These are phyloP conservation scores for Flabesymbios commensalis DNA, from an alignment of 2,888 invertebrate genomes.

Conservation along the genomic window DNA sequence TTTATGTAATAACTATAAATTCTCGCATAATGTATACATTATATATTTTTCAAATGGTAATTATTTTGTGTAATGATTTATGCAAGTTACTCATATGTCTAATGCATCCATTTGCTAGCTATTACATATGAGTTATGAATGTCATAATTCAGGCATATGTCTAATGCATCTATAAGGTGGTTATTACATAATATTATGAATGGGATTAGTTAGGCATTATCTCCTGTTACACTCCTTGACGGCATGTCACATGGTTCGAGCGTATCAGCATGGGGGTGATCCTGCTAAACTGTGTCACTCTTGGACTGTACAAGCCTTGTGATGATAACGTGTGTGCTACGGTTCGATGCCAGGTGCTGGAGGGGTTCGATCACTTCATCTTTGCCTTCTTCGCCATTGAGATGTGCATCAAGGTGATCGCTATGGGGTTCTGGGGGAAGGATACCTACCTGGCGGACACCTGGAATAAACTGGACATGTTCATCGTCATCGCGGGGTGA, in stretches of 20 bases:
- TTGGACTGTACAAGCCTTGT: slow-evolving; percentile 99
- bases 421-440: slow-evolving; percentile 87
- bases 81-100: too few species aligned
- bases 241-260: slow-evolving; percentile 88
- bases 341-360: slow-evolving; percentile 63
- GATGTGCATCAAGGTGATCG: slow-evolving; percentile 98
- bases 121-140: too few species aligned
- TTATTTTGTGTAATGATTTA: too few species aligned
- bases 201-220: background rate
- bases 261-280: slow-evolving; percentile 97
- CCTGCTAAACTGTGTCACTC: slow-evolving; percentile 94
- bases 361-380: slow-evolving; percentile 97
- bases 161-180: too few species aligned
- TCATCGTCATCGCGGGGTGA: slow-evolving; percentile 96
- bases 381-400: slow-evolving; percentile 97
- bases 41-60: too few species aligned
- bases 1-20: too few species aligned
- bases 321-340: slow-evolving; percentile 73
- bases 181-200: too few species aligned
- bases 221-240: slow-evolving; percentile 49
- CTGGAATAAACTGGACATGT: slow-evolving; percentile 98
- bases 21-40: too few species aligned
- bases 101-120: too few species aligned
- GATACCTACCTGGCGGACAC: slow-evolving; percentile 96
- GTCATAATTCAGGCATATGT: too few species aligned